Percentiles rank a stretch among this genome's conserved stretches.
Evolutionary conservation across 2,888 invertebrate species (phyloP).

Genomic region (Drosophila colorata): DNA sequence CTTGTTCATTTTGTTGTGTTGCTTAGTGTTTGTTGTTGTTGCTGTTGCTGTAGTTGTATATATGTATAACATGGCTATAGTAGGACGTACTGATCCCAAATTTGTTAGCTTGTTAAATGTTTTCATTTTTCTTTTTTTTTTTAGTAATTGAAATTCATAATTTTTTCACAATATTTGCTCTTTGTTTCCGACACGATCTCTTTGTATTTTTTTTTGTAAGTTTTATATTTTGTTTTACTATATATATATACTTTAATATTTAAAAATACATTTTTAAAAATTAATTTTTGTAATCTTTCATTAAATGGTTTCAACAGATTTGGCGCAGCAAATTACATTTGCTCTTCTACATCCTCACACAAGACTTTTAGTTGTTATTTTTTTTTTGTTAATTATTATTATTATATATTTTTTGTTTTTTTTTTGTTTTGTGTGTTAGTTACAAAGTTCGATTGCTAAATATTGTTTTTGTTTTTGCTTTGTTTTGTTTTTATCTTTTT

Average conservation of each 20-base stretch:
- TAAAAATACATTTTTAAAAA: slow-evolving; percentile 77
- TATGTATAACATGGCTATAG: slow-evolving; percentile 81
- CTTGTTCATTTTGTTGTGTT: slow-evolving; percentile 58
- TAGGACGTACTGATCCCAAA: slow-evolving; percentile 84
- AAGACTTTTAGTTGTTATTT: slow-evolving; percentile 66
- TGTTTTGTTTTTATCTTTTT: slow-evolving; percentile 23
- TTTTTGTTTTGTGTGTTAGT: slow-evolving; percentile 38
- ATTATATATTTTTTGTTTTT: slow-evolving; percentile 20
- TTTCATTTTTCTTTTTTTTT: slow-evolving; percentile 21
- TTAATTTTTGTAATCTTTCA: slow-evolving; percentile 75
- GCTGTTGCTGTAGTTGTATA: slow-evolving; percentile 63
- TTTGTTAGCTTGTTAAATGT: slow-evolving; percentile 75
- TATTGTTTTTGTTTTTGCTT: slow-evolving; percentile 28
- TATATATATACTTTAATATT: slow-evolving; percentile 73
- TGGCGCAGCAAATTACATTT: slow-evolving; percentile 81
- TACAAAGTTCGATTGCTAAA: slow-evolving; percentile 51
- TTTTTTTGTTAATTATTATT: slow-evolving; percentile 23
- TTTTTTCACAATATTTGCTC: slow-evolving; percentile 80
- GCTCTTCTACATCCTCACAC: slow-evolving; percentile 67
- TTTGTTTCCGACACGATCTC: slow-evolving; percentile 75
- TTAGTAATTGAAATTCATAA: slow-evolving; percentile 82
- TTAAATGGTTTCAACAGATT: slow-evolving; percentile 79
- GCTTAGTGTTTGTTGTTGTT: slow-evolving; percentile 57
- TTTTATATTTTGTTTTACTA: slow-evolving; percentile 57
- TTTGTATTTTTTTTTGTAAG: slow-evolving; percentile 57